Evolutionary conservation across 2,113 vertebrate species (phyloP).

Genomic region (Hemiprocne comata): DNA sequence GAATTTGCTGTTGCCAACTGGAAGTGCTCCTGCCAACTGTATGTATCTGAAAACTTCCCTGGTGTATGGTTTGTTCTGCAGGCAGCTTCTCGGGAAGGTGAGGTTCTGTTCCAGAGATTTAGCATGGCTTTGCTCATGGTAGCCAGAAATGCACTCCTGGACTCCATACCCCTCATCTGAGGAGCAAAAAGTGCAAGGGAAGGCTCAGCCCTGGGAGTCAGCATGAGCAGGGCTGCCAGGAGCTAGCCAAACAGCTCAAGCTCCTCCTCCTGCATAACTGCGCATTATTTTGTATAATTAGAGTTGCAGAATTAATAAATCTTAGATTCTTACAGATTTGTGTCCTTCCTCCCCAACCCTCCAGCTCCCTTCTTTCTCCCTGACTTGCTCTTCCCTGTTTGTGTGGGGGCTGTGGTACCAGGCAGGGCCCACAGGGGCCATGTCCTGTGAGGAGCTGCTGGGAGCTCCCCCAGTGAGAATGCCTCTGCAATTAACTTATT

Average conservation of each 20-base stretch:
- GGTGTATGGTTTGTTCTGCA: rapidly evolving
- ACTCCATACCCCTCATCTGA: background rate
- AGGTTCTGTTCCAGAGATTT: background rate
- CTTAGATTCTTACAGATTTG: background rate
- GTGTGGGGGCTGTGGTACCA: too few species aligned
- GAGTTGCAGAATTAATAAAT: background rate
- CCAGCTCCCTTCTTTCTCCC: background rate
- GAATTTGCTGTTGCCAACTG: background rate
- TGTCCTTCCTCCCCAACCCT: rapidly evolving
- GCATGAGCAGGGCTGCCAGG: background rate
- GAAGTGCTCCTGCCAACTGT: background rate
- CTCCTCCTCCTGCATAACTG: rapidly evolving
- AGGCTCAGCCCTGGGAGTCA: background rate
- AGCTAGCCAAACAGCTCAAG: background rate
- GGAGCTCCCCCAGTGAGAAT: too few species aligned
- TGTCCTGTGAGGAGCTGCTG: too few species aligned
- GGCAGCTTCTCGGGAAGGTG: background rate
- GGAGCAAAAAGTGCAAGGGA: background rate
- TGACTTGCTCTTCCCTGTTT: rapidly evolving
- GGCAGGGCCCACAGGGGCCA: too few species aligned
- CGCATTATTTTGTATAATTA: rapidly evolving
- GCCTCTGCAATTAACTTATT: too few species aligned
- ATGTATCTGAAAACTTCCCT: background rate
- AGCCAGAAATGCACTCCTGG: background rate
- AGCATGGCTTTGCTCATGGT: rapidly evolving